Evolutionary conservation across 2,113 vertebrate species (phyloP).

Genomic region (Puma concolor): DNA sequence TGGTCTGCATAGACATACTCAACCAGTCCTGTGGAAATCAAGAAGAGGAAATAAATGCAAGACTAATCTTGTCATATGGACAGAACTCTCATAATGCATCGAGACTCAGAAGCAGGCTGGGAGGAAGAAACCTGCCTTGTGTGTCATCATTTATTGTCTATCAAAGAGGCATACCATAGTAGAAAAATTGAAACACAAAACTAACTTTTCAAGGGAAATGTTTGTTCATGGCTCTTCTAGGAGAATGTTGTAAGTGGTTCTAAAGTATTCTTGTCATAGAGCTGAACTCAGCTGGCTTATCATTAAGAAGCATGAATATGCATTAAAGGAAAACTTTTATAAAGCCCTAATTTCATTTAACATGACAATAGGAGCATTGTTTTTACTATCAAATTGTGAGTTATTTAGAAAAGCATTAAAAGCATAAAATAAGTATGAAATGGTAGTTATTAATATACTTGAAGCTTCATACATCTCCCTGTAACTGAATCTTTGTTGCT

Average conservation of each 20-base stretch:
- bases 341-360: background rate
- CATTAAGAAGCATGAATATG: background rate
- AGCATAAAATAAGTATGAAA: background rate
- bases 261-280: background rate
- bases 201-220: slow-evolving; percentile 35
- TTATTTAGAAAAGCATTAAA: background rate
- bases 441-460: background rate
- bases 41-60: background rate
- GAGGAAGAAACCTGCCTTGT: background rate
- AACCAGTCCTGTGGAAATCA: background rate
- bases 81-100: background rate
- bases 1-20: background rate
- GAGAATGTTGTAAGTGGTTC: background rate
- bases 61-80: background rate
- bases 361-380: background rate
- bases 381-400: background rate
- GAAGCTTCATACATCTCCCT: background rate
- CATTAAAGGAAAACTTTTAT: slow-evolving; percentile 53
- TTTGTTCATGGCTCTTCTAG: background rate
- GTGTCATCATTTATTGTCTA: background rate
- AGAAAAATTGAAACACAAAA: background rate
- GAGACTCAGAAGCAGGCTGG: background rate
- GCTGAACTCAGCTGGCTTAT: background rate
- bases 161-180: background rate
- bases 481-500: background rate